Percentiles rank a stretch among this genome's conserved stretches.
These are phyloP conservation scores for Nemurella pictetii DNA, from an alignment of 2,888 invertebrate genomes.

Conservation along the genomic window DNA sequence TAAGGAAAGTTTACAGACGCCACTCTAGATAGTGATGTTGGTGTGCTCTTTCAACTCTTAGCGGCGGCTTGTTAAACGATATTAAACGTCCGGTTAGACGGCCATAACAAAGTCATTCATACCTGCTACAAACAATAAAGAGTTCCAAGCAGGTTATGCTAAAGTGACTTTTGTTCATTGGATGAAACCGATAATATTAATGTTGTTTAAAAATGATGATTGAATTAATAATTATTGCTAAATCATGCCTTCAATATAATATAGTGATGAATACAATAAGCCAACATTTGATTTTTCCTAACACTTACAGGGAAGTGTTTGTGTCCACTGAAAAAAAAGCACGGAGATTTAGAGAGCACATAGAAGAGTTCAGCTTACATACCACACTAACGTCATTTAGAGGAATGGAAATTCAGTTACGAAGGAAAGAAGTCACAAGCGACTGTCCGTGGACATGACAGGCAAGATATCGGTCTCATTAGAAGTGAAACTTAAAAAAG, in stretches of 20 bases:
- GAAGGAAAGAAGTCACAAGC: neutral
- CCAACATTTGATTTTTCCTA: slow-evolving; percentile 6
- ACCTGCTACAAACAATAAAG: neutral
- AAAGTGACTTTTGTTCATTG: neutral
- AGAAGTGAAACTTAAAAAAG: too few relatives aligned
- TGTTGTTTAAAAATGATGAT: neutral
- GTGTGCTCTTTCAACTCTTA: neutral
- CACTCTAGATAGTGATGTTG: neutral
- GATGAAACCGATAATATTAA: neutral
- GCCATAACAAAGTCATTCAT: neutral
- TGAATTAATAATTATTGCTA: neutral
- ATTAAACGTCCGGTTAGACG: neutral
- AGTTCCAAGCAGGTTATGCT: neutral
- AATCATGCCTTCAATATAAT: neutral
- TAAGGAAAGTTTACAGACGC: neutral
- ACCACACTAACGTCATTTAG: neutral
- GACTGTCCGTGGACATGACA: too few relatives aligned
- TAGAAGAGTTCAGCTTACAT: neutral
- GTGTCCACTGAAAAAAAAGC: slow-evolving; percentile 32
- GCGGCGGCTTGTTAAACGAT: neutral
- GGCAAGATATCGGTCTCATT: too few relatives aligned
- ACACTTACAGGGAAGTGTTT: slow-evolving; percentile 29
- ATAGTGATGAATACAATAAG: slow-evolving; percentile 1
- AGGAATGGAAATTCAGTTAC: neutral
- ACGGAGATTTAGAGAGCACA: slow-evolving; percentile 21